Evolutionary conservation across 2,113 vertebrate genomes (phyloP), one percentile per base, ranked within the genome.

Genomic region (Triplophysa rosa): DNA sequence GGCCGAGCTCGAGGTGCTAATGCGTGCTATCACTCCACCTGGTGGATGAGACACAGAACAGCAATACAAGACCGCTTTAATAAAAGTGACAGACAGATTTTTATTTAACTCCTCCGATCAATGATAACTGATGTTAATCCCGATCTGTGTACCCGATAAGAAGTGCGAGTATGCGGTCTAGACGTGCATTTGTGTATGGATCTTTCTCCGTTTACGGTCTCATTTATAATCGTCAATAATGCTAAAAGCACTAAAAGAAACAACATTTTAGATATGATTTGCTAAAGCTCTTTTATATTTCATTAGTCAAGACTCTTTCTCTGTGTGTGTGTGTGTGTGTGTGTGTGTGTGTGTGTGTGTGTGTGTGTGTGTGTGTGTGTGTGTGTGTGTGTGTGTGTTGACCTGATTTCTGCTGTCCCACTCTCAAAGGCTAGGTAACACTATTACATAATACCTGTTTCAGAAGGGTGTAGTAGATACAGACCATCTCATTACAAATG

Each of bases 21-120:
- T 96, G 87, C 96, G 98, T 87, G 97, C 93, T 86, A 98, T 99
- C 75, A 99, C 97, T 83, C 97, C 95, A 86, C 97, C 94, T 96
- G 83, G 81, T 84, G 86, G 82, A 82, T 72, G 82, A 81, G 56
- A 73, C 62, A 61, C 71, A 76, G 42, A 66, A 59, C 14, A 87
- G 5, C 21, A 23, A 65, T 8, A 77, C 2, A 67, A 2, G 4
- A 16, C 2, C 1, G 47, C 14, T n/a, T 24, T n/a, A 29, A 19
- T 21, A 13, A 80, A 4, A 29, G 5, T n/a, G 52, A 17, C 52
- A n/a, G 52, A 54, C 52, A n/a, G 17, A 56, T 56, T 56, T 19
- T 56, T 56, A 45, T 45, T 9, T 12, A 9, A 12, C 42, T 45
- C 5, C 0, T 37, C 6, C 7, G 42, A 45, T 45, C 11, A 63